These are phyloP conservation scores for Pegoplata infirma DNA, from an alignment of 2,888 invertebrate species.

Conservation along the genomic window DNA sequence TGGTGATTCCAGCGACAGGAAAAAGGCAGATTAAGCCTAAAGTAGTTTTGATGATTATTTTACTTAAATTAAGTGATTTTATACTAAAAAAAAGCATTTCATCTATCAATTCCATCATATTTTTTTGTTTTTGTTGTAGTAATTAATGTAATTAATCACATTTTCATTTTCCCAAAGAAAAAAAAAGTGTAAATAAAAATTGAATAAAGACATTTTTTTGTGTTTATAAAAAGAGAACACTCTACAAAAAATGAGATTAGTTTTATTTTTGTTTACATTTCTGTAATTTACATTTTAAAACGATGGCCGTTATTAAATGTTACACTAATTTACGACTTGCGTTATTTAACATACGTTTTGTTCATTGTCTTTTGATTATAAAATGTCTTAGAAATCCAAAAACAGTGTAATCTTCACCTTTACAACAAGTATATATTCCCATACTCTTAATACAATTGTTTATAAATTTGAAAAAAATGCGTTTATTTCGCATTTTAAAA, in stretches of 20 bases:
- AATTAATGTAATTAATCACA: conserved; percentile 5
- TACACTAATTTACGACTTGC: conserved; percentile 32
- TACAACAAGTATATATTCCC: too few species aligned
- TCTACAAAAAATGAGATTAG: too few species aligned
- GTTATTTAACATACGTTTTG: conserved; percentile 12
- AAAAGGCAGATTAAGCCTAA: conserved; percentile 56
- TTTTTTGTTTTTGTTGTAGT: conserved; percentile 7
- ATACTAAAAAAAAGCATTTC: conserved; percentile 45
- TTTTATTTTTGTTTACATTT: background rate
- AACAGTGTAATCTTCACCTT: background rate
- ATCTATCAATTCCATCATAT: conserved; percentile 32
- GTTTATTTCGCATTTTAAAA: conserved; percentile 39
- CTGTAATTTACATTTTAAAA: background rate
- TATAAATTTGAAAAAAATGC: conserved; percentile 29
- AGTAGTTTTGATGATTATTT: conserved; percentile 3
- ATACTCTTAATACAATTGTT: too few species aligned
- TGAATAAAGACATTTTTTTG: conserved; percentile 9
- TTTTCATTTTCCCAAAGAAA: background rate
- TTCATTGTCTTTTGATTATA: background rate
- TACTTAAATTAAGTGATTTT: conserved; percentile 17
- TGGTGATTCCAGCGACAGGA: conserved; percentile 14
- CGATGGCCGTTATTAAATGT: conserved; percentile 17
- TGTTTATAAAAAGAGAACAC: background rate
- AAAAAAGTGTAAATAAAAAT: conserved; percentile 41
- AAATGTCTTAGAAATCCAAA: too few species aligned